Conservation (phyloP, 2,113 vertebrate genomes). For the Oryctolagus cuniculus region mOryCun1.1 NC_091440.1:18364501-18365000, state of each 20-base stretch:
- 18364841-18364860: too few relatives aligned
- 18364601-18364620: not conserved
- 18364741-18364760: not conserved
- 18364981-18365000: too few relatives aligned
- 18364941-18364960: too few relatives aligned
- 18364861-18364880: too few relatives aligned
- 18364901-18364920: too few relatives aligned
- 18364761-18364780: not conserved
- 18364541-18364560: not conserved
- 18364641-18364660: not conserved
- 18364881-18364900: too few relatives aligned
- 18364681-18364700: not conserved
- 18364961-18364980: too few relatives aligned
- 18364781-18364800: not conserved
- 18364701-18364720: not conserved
- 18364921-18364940: too few relatives aligned
- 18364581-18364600: not conserved
- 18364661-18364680: not conserved
- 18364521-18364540: too few relatives aligned
- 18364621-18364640: not conserved
- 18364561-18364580: not conserved
- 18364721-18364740: not conserved
- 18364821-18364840: too few relatives aligned
- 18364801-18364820: too few relatives aligned
- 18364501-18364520: too few relatives aligned